These are phyloP conservation scores for Hypotaenidia philippensis DNA, from an alignment of 2,797 vertebrate genomes.

Conservation along the genomic window DNA sequence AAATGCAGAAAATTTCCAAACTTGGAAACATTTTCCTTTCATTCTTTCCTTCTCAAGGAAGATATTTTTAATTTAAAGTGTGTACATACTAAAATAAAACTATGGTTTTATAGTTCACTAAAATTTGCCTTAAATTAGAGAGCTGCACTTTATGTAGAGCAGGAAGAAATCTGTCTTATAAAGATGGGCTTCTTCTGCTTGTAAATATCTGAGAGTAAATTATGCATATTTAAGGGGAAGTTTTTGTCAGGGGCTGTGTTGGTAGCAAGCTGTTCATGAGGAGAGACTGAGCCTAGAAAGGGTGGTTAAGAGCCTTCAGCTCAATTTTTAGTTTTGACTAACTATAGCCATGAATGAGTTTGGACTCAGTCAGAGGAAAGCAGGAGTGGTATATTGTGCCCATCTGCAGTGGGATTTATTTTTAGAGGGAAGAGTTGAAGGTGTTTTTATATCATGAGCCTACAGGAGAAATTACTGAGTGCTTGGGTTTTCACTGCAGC, in stretches of 20 bases:
- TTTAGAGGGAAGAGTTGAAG: conserved; percentile 10
- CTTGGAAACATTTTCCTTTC: conserved; percentile 54
- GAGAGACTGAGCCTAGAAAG: background rate
- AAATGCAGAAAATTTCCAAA: conserved; percentile 64
- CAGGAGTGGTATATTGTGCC: background rate
- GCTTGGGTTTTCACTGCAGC: conserved; percentile 55
- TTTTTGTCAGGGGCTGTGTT: conserved; percentile 29
- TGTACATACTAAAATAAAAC: conserved; percentile 78
- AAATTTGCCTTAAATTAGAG: conserved; percentile 87
- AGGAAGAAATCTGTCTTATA: conserved; percentile 76
- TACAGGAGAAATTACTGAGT: conserved; percentile 36
- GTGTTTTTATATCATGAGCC: conserved; percentile 23
- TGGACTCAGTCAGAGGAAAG: background rate
- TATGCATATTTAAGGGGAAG: conserved; percentile 69
- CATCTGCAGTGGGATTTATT: conserved; percentile 7
- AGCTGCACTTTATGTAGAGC: conserved; percentile 84
- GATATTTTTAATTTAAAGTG: conserved; percentile 76
- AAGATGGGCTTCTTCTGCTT: conserved; percentile 77
- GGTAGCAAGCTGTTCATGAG: background rate
- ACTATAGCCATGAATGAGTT: background rate
- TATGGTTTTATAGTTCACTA: conserved; percentile 83
- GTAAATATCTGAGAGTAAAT: conserved; percentile 80
- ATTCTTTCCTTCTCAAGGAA: conserved; percentile 65
- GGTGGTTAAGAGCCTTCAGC: background rate
- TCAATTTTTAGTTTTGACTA: background rate